Base-by-base conservation (phyloP, 2,797 vertebrate genomes). In the Spinibarbus caldwelli region DNA sequence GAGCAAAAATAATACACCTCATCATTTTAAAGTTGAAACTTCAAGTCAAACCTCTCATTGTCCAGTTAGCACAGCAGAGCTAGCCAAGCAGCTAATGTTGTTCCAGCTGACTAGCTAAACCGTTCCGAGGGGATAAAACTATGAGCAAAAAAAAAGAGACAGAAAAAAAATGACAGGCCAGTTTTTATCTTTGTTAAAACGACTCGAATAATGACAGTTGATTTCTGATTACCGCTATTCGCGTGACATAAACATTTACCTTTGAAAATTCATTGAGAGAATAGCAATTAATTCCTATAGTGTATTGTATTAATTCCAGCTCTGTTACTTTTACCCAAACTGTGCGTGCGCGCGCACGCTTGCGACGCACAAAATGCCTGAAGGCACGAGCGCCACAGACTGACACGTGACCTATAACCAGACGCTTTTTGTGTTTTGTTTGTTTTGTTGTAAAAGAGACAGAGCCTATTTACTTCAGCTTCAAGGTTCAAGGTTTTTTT, bases 291-390 rank as follows among this genome's bases (percentile, higher is more conserved):
- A 84, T 87, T 89, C 84, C 84, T 84, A 90, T 75, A 87, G 85
- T 89, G 87, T 86, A 89, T 88, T 90, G 85, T 89, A 64, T 88
- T 90, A 90, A 90, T 89, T 90, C 89, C 89, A 85, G 88, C 81
- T 88, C 88, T 85, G 88, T 85, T 88, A 90, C 83, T 89, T 92
- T 89, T 87, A 88, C 80, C 85, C 78, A 90, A 90, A 88, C 78
- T 90, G 71, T 29, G 38, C 67, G 77, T 78, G 82, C 62, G 87
- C 88, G 83, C 80, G 26, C 70, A 88, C 86, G 89, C 70, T 86
- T 64, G n/a, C 15, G 83, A 88, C 89, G 89, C 59, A 87, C 11
- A 17, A 54, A 71, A 86, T 64, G 84, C 82, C 67, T 85, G 82
- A 88, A 36, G 14, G 54, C 12, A 11, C 47, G 80, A 86, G 83